phyloP scores from a whole-genome alignment of 2,113 vertebrate genomes.

The Alaudala cheleensis region DNA sequence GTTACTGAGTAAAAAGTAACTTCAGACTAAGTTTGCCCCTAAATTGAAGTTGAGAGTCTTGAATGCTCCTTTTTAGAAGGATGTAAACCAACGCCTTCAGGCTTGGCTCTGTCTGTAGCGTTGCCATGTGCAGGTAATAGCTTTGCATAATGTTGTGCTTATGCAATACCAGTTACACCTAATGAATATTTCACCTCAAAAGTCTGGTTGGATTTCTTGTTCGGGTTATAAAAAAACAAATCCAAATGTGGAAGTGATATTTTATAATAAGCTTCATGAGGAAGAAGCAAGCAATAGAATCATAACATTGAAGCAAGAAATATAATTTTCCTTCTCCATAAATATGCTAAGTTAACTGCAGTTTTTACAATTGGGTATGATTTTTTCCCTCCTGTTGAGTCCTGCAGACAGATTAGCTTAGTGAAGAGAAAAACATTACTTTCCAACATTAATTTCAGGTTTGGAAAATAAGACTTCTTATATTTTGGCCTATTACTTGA shows the following conservation, averaged over 20 bases:
- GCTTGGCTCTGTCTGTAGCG: neutral
- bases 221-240: neutral
- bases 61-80: neutral
- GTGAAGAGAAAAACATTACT: neutral
- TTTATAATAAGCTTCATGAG: neutral
- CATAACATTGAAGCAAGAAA: neutral
- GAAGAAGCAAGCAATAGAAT: neutral
- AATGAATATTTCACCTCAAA: neutral
- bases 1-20: neutral
- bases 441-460: slow-evolving; percentile 1
- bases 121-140: neutral
- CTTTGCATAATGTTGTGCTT: neutral
- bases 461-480: neutral
- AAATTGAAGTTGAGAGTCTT: neutral
- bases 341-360: neutral
- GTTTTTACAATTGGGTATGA: neutral
- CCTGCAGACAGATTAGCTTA: neutral
- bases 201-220: neutral
- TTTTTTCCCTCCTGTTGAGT: neutral
- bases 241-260: neutral
- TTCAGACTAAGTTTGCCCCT: neutral
- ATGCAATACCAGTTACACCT: neutral
- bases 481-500: neutral
- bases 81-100: neutral
- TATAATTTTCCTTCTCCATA: neutral